Percentiles rank a stretch among this genome's conserved stretches.
Conservation (phyloP, 2,888 invertebrate species). For the Plemyria rubiginata region DNA sequence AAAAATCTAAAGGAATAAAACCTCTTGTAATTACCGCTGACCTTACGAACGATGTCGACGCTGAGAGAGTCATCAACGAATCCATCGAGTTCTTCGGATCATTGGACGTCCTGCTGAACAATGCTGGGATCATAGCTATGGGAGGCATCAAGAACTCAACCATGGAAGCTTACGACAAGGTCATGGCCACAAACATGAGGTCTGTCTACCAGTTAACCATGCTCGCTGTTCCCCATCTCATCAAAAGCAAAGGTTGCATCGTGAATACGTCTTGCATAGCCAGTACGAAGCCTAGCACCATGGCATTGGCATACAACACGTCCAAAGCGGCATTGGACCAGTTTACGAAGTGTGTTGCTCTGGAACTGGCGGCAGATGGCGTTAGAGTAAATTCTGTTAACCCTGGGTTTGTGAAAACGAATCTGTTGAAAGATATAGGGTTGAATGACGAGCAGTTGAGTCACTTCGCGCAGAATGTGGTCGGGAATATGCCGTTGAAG, state of each 20-base stretch:
- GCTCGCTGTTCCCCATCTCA: constrained; percentile 92
- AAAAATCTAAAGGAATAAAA: constrained; percentile 82
- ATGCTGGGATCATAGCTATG: constrained; percentile 91
- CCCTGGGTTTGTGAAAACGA: constrained; percentile 96
- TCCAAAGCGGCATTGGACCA: constrained; percentile 97
- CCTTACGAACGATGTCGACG: constrained; percentile 87
- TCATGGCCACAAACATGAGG: constrained; percentile 94
- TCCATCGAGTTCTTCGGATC: constrained; percentile 89
- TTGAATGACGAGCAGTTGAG: constrained; percentile 89
- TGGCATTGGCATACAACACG: constrained; percentile 93
- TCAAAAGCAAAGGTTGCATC: constrained; percentile 91
- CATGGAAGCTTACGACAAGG: constrained; percentile 92
- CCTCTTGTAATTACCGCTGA: constrained; percentile 87
- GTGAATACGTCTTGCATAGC: constrained; percentile 97
- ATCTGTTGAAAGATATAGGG: constrained; percentile 89
- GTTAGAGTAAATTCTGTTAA: constrained; percentile 95
- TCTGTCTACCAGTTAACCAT: constrained; percentile 92
- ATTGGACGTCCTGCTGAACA: constrained; percentile 92
- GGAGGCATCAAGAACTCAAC: constrained; percentile 93
- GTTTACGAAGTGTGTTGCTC: constrained; percentile 94
- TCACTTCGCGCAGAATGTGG: constrained; percentile 85
- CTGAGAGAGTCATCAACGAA: constrained; percentile 86
- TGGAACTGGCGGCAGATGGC: constrained; percentile 91
- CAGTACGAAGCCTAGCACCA: constrained; percentile 87
- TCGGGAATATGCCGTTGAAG: constrained; percentile 94